Base-by-base conservation (phyloP, 2,888 invertebrate genomes). In the Morpho achilles region DNA sequence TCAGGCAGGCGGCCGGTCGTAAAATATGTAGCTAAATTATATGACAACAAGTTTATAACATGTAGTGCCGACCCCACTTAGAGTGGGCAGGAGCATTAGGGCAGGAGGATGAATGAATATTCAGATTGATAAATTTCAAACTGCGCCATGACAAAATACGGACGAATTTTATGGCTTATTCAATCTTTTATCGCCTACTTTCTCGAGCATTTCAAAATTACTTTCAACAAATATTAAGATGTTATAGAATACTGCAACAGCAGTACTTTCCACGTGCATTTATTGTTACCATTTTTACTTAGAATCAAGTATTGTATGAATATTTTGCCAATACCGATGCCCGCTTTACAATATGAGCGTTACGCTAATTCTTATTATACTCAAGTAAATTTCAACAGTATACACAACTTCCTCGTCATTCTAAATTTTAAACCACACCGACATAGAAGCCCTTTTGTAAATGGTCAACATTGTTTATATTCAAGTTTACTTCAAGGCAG, bases 351-450 rank as follows among this genome's bases (percentile, higher is more conserved):
- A 75, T 68, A 62, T 60, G 58, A 60, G 52, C 61, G 65, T 65
- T 71, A 68, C 67, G 69, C 73, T 83, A 83, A 84, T 82, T 78
- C 78, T 74, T 77, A 80, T 78, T 62, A 78, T 78, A 73, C 70
- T 72, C 76, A 79, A 68, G 76, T 81, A 77, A 82, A 80, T 78
- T 80, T 67, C 58, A 61, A 64, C 66, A 64, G 59, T 53, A 61
- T 73, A 79, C 80, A 80, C 79, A 79, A 86, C 88, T 87, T 87
- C 87, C 88, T 87, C 75, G 78, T 74, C 82, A 80, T 88, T 88
- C 80, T 68, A 69, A 65, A 63, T 56, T 61, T 59, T 63, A 75
- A 82, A 83, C 80, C 81, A 77, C 82, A 79, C 68, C 70, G 62
- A 61, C 63, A 64, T 66, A 47, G 41, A 47, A 65, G 44, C 62